phyloP scores from a whole-genome alignment of 2,888 invertebrate genomes.

The Serrognathus titanus region DNA sequence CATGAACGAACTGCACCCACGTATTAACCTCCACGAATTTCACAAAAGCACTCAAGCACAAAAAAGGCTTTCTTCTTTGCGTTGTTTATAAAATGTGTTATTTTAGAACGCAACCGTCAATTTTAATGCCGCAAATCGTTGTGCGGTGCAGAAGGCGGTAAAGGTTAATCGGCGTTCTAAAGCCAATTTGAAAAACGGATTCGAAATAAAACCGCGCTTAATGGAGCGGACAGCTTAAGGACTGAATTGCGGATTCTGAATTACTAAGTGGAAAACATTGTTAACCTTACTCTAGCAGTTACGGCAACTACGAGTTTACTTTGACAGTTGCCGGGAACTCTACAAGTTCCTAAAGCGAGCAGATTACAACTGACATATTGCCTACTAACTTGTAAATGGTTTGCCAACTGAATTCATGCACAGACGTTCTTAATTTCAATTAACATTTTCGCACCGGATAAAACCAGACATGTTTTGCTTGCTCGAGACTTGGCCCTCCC shows the following conservation, averaged over 20 bases:
- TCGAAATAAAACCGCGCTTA: conserved; percentile 22
- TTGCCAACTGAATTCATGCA: too few species aligned
- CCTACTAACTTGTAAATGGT: not conserved
- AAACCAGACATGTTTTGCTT: too few species aligned
- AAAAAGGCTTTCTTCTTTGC: too few species aligned
- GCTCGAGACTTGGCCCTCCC: too few species aligned
- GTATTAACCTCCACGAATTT: too few species aligned
- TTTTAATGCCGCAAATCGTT: conserved; percentile 2
- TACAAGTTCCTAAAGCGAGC: not conserved
- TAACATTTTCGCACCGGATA: too few species aligned
- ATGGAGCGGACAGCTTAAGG: conserved; percentile 27
- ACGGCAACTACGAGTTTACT: not conserved
- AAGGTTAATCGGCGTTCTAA: conserved; percentile 23
- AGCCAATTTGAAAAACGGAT: conserved; percentile 25
- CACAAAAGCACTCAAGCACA: too few species aligned
- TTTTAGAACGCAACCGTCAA: not conserved
- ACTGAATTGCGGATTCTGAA: conserved; percentile 26
- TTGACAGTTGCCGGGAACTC: not conserved
- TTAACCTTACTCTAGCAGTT: conserved; percentile 23
- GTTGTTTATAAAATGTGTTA: too few species aligned
- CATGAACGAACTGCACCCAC: too few species aligned
- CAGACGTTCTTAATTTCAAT: too few species aligned
- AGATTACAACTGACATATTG: conserved; percentile 3
- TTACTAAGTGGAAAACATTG: conserved; percentile 34
- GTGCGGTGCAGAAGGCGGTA: conserved; percentile 5